Evolutionary conservation across 2,113 vertebrate species (phyloP).

Genomic region (Lota lota): DNA sequence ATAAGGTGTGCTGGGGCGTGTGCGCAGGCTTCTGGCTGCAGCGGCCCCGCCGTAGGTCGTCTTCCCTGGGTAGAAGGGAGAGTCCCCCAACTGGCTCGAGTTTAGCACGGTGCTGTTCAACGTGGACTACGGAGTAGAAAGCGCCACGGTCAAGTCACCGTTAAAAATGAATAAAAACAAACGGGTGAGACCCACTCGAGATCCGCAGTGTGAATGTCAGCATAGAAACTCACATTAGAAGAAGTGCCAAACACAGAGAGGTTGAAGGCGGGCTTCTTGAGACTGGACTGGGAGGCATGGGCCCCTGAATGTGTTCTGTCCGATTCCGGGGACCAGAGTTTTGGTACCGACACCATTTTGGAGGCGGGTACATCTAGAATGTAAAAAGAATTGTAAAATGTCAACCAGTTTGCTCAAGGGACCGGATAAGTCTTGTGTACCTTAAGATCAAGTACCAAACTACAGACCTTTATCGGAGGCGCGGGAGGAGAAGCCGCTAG

Average conservation of each 20-base stretch:
- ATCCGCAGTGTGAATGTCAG: no score
- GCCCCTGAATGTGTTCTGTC: conserved; percentile 82
- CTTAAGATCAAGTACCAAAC: no score
- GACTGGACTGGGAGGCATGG: conserved; percentile 79
- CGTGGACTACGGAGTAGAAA: conserved; percentile 63
- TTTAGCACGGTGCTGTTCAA: conserved; percentile 85
- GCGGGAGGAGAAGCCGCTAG: conserved; percentile 96
- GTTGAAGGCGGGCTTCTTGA: conserved; percentile 94
- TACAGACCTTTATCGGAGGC: conserved; percentile 93
- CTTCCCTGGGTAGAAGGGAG: conserved; percentile 95
- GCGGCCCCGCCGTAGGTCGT: conserved; percentile 94
- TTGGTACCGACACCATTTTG: conserved; percentile 81
- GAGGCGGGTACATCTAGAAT: conserved; percentile 86
- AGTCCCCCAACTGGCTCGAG: conserved; percentile 90
- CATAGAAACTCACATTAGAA: conserved; percentile 82
- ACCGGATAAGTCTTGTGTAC: no score
- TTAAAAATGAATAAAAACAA: no score
- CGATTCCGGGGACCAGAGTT: conserved; percentile 88
- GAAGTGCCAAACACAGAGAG: conserved; percentile 89
- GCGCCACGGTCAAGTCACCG: background rate
- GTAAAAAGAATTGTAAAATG: conserved; percentile 11
- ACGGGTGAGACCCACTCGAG: no score
- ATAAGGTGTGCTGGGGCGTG: conserved; percentile 77
- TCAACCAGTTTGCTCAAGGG: no score
- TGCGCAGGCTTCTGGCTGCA: conserved; percentile 74